Evolutionary conservation across 2,113 vertebrate species (phyloP), one percentile per base, ranked within the genome.

Genomic region (Megaceryle torquata): DNA sequence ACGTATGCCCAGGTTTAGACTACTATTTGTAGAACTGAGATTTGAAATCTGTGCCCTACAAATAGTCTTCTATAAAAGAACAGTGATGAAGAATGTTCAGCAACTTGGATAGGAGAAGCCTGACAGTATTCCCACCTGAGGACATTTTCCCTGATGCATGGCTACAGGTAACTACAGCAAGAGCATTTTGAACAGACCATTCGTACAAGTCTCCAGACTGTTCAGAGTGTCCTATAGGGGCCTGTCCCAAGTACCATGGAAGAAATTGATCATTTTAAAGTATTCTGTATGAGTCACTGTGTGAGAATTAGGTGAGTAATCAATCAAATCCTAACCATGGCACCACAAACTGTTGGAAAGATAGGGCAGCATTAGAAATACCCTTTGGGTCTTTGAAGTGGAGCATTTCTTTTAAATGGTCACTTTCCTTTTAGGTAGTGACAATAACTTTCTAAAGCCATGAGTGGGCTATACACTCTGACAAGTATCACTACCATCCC

Each of bases 241-340:
- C n/a, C 48, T 48, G 41, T 82, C 56, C 28, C 71, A 71, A 82
- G 53, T 68, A 51, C 33, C 10, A 3, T 25, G 56, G 54, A 65
- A 92, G 29, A 63, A 81, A 90, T 51, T 65, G 77, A 31, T 94
- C 31, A 46, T 94, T 83, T 80, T 31, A 84, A 92, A 85, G 61
- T 60, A 91, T 95, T 82, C 56, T 64, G 35, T 65, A 37, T 95
- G 77, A 91, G 56, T 82, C 59, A 93, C 74, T 21, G 1, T 80
- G 75, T 97, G 65, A 90, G 81, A 92, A 97, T 91, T 81, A 90
- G 59, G 5, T 37, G 91, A 50, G 57, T 91, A 65, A 94, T 95
- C 85, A 83, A 72, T 96, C 61, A 88, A 96, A 94, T 84, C 31
- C 43, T 86, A 80, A 86, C 88, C 29, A 37, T 61, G 61, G 35